Evolutionary conservation across 2,113 vertebrate genomes (phyloP).

Genomic region (Calonectris borealis): DNA sequence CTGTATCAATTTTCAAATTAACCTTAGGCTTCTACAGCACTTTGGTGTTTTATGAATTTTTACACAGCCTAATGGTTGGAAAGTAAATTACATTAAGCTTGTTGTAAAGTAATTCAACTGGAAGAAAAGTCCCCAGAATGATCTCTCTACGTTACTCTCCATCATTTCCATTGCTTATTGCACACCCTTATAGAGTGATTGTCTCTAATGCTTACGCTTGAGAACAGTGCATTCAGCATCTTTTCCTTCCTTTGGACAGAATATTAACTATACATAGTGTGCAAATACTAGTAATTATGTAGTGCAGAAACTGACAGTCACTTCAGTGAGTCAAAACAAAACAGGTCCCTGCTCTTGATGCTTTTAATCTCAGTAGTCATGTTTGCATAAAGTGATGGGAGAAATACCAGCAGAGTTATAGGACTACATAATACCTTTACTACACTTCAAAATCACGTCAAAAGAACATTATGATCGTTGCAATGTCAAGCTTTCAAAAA

Average conservation of each 20-base stretch:
- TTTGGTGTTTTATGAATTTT: neutral
- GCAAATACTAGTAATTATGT: neutral
- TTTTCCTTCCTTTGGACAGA: neutral
- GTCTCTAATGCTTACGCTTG: neutral
- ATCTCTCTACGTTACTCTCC: neutral
- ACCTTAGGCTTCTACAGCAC: neutral
- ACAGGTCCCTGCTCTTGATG: neutral
- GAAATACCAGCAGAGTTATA: neutral
- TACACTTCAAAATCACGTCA: neutral
- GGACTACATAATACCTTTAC: neutral
- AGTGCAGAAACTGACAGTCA: neutral
- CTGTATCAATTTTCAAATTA: neutral
- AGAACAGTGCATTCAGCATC: neutral
- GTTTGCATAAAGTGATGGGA: neutral
- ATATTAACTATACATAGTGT: neutral
- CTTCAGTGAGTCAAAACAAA: neutral
- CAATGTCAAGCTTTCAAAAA: neutral
- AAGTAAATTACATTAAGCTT: neutral
- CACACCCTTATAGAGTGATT: neutral
- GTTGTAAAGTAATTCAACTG: neutral
- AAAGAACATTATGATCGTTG: neutral
- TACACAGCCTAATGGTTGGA: neutral
- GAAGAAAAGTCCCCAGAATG: neutral
- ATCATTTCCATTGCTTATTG: neutral
- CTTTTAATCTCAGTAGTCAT: neutral